Evolutionary conservation across 2,888 invertebrate genomes (phyloP), one percentile per base, ranked within the genome.

Genomic region (Trypoxylon attenuatum): DNA sequence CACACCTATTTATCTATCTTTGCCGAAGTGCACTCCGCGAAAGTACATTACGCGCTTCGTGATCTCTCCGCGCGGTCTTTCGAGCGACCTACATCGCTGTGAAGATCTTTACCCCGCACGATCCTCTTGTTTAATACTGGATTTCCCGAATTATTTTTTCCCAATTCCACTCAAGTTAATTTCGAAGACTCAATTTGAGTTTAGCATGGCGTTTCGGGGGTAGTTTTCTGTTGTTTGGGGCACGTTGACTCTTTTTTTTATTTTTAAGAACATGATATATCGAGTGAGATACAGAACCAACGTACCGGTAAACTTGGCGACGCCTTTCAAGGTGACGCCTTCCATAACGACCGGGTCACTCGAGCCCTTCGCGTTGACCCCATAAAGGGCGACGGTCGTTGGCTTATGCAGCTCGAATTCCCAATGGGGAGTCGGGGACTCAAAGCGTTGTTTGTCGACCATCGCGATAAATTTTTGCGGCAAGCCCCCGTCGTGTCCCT

Each of bases 401-500:
- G 82, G 88, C 73, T 82, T 83, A 47, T 78, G 82, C 21, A 86
- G 78, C 77, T 85, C 85, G 57, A 88, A 70, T 65, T 85, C 84
- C 86, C 86, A 86, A 55, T 80, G 73, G 23, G 86, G 86, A 50
- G 66, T 80, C 54, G 71, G 50, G 47, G 86, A 85, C 64, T 84
- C 86, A 69, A 81, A 72, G 19, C 82, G 80, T 45, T 76, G 81
- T 49, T 86, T 78, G 70, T 81, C 82, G 52, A 82, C 81, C 38
- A 82, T 78, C n/a, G 86, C 86, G 68, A 94, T 90, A 88, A 96
- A 96, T 80, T 92, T 92, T 87, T 96, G 96, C 1, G 95, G 95
- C 51, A 96, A 89, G 2, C 96, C 96, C 33, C 96, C 96, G 82
- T 95, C 95, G 87, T 95, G 95, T 80, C 95, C 94, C 88, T 96